A percentile compares a stretch with the other conserved stretches of the same genome.
Evolutionary conservation across 1,140 invertebrate species (phyloP).

Genomic region (Monochamus saltuarius): DNA sequence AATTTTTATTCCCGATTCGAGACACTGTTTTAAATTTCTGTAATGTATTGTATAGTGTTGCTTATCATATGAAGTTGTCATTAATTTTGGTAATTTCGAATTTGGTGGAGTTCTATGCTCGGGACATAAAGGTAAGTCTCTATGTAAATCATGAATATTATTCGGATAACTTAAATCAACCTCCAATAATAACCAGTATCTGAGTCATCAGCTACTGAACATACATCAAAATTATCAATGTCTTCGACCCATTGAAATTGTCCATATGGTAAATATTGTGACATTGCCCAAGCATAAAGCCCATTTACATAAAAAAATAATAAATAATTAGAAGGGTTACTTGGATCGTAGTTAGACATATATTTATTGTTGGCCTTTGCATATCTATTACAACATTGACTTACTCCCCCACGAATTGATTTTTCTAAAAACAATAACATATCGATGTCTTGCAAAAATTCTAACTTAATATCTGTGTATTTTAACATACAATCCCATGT

Average conservation of each 20-base stretch:
- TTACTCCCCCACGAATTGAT: background rate
- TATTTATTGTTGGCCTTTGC: conserved; percentile 10
- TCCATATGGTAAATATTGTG: background rate
- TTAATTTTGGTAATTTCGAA: conserved; percentile 47
- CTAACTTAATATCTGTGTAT: no score
- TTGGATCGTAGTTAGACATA: conserved; percentile 7
- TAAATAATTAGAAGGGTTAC: no score
- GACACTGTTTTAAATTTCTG: conserved; percentile 25
- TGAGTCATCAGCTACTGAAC: background rate
- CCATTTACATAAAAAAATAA: background rate
- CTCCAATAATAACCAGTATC: conserved; percentile 7
- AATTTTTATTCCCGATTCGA: background rate
- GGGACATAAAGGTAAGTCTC: conserved; percentile 44
- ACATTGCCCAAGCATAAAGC: conserved; percentile 7
- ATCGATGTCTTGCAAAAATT: no score
- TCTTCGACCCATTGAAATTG: conserved; percentile 4
- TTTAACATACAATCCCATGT: no score
- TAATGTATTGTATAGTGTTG: conserved; percentile 50
- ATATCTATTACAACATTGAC: conserved; percentile 8
- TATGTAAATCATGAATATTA: background rate
- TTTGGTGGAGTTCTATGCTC: conserved; percentile 33
- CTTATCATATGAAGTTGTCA: conserved; percentile 41
- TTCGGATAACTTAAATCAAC: conserved; percentile 2
- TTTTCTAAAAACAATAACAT: no score
- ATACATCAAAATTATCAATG: background rate